Conservation (phyloP, 2,888 invertebrate genomes). For the Mesorhabditis sp. region DNA sequence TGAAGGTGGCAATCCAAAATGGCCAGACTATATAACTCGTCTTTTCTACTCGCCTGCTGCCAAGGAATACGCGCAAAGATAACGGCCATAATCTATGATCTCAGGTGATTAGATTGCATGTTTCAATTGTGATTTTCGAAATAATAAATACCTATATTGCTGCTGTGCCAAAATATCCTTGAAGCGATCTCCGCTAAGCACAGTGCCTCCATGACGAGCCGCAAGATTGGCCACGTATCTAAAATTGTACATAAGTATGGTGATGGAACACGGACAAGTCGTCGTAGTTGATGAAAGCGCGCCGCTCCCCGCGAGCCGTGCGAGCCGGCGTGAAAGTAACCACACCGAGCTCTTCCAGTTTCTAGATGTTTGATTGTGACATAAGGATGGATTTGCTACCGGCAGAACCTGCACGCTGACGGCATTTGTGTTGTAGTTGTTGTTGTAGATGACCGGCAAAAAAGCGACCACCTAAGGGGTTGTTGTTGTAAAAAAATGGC, state of each 20-base stretch:
- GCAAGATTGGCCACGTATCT: constrained; percentile 37
- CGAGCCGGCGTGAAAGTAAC: constrained; percentile 47
- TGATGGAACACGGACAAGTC: constrained; percentile 24
- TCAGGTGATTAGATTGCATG: background rate
- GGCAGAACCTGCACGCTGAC: constrained; percentile 24
- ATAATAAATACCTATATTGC: constrained; percentile 24
- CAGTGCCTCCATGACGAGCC: constrained; percentile 38
- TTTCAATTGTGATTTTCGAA: background rate
- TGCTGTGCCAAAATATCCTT: constrained; percentile 39
- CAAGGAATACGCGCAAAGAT: background rate
- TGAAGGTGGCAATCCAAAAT: background rate
- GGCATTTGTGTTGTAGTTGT: constrained; percentile 35
- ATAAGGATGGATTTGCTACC: constrained; percentile 10
- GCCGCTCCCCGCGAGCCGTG: constrained; percentile 33
- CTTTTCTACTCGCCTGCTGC: background rate
- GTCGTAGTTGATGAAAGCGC: constrained; percentile 48
- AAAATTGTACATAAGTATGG: background rate
- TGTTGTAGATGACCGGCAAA: constrained; percentile 47
- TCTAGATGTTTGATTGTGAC: constrained; percentile 18
- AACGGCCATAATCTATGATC: background rate
- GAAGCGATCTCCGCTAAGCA: constrained; percentile 44
- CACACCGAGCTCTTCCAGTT: constrained; percentile 35
- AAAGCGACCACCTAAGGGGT: constrained; percentile 29
- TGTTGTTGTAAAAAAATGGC: too few species aligned
- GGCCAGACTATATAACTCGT: background rate